These are phyloP conservation scores for Polyommatus icarus DNA, from an alignment of 2,888 invertebrate genomes.

Conservation along the genomic window DNA sequence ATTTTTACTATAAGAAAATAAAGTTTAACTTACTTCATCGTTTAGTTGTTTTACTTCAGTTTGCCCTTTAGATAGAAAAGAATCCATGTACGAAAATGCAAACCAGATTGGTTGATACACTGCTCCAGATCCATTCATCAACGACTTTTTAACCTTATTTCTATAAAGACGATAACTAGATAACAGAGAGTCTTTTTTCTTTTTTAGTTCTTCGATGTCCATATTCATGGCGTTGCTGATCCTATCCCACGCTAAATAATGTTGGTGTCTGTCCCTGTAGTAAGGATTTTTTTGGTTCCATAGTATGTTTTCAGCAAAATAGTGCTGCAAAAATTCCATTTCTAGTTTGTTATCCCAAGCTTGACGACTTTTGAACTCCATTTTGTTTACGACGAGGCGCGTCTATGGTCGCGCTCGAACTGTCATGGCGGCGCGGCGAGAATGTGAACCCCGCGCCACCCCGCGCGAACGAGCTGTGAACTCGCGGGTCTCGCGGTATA, in stretches of 20 bases:
- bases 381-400: not conserved
- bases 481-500: conserved; percentile 27
- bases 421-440: conserved; percentile 9
- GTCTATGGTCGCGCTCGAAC: conserved; percentile 1
- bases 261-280: conserved; percentile 1
- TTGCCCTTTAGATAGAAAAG: not conserved
- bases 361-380: not conserved
- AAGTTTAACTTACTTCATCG: not conserved
- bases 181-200: conserved; percentile 5
- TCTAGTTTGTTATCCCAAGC: not conserved
- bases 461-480: conserved; percentile 23
- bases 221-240: not conserved
- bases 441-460: conserved; percentile 6
- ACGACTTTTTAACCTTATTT: not conserved
- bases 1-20: not conserved
- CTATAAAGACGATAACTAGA: conserved; percentile 4
- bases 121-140: not conserved
- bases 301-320: not conserved
- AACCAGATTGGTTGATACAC: conserved; percentile 1
- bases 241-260: not conserved
- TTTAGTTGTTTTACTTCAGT: not conserved
- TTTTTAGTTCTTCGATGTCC: not conserved
- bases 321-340: not conserved
- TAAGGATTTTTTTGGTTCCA: not conserved
- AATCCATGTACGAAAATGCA: conserved; percentile 9